A percentile compares a stretch with the other conserved stretches of the same genome.
These are phyloP conservation scores for Rostratula benghalensis DNA, from an alignment of 2,113 vertebrate genomes.

Conservation along the genomic window DNA sequence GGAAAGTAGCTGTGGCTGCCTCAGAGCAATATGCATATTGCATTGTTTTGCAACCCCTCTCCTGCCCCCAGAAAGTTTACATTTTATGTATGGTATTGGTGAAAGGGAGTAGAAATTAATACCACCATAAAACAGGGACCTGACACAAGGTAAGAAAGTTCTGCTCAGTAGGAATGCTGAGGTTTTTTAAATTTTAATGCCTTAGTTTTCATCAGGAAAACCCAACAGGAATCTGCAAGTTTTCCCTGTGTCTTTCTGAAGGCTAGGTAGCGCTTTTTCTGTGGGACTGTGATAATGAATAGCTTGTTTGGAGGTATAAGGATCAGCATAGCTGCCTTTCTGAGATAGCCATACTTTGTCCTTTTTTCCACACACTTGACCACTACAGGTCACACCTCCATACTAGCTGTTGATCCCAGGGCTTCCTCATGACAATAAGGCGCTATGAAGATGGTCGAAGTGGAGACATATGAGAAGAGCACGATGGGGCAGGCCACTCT, in stretches of 20 bases:
- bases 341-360: not conserved
- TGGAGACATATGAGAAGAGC: not conserved
- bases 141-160: not conserved
- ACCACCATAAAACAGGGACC: not conserved
- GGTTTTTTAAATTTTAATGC: not conserved
- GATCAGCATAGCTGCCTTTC: not conserved
- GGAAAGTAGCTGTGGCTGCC: not conserved
- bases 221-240: not conserved
- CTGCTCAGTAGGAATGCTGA: not conserved
- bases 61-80: too few relatives aligned
- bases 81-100: too few relatives aligned
- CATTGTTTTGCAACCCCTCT: too few relatives aligned
- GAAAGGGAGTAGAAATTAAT: not conserved
- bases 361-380: not conserved
- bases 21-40: not conserved
- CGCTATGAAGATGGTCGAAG: not conserved
- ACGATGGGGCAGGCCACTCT: not conserved
- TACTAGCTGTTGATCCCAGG: not conserved
- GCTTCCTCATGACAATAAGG: not conserved
- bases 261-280: rapidly evolving
- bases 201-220: not conserved
- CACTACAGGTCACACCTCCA: not conserved
- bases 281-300: not conserved
- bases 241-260: not conserved
- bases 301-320: not conserved